A percentile compares a stretch with the other conserved stretches of the same genome.
phyloP scores from a whole-genome alignment of 2,888 invertebrate species.

The Griposia aprilina region DNA sequence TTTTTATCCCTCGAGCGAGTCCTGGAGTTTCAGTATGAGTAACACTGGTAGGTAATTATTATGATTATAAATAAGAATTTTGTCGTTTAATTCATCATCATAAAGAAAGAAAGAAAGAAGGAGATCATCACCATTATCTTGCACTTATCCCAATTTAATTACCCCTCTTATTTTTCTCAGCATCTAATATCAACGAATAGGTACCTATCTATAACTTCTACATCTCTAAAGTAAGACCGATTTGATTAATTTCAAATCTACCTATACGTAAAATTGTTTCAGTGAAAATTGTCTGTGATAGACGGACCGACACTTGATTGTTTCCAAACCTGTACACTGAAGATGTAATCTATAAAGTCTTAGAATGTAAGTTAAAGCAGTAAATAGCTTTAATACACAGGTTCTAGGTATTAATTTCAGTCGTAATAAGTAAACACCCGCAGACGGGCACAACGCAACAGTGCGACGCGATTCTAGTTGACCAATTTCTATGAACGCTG shows the following conservation, averaged over 20 bases:
- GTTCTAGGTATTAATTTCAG: conserved; percentile 7
- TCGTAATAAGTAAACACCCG: conserved; percentile 1
- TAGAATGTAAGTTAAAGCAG: no score
- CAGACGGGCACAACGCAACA: background rate
- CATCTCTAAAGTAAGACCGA: background rate
- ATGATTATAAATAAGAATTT: no score
- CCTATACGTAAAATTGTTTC: background rate
- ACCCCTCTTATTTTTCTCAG: background rate
- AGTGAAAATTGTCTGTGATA: background rate
- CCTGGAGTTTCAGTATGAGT: background rate
- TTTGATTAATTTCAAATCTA: background rate
- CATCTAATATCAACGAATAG: background rate
- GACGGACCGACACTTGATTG: background rate
- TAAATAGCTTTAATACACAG: background rate
- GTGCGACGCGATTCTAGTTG: background rate
- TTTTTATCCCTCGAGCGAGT: background rate
- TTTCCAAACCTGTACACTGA: background rate
- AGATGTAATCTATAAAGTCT: background rate
- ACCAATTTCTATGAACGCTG: no score
- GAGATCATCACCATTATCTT: no score
- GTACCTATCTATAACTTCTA: background rate
- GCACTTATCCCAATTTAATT: no score
- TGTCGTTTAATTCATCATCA: no score
- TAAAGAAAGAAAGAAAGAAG: no score
- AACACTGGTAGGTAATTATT: no score